phyloP scores from a whole-genome alignment of 2,797 vertebrate genomes.

The Trematomus bernacchii region DNA sequence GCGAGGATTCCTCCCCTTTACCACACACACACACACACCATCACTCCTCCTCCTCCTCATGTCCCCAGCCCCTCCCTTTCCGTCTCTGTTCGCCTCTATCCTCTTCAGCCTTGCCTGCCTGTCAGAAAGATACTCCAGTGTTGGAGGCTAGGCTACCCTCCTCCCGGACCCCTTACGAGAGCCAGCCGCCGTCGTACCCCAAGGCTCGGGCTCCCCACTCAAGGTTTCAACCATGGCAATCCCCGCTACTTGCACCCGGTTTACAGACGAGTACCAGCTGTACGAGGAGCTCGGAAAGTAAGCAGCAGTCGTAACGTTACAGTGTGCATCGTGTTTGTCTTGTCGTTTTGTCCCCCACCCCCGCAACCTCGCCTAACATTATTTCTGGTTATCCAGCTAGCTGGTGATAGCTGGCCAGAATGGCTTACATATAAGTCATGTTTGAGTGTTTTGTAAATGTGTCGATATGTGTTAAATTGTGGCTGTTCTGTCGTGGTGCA shows the following conservation, averaged over 20 bases:
- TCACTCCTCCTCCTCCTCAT: conserved; percentile 52
- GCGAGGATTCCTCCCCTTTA: conserved; percentile 62
- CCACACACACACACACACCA: conserved; percentile 43
- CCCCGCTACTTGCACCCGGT: conserved; percentile 94
- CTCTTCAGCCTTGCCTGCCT: conserved; percentile 77
- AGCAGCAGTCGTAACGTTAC: conserved; percentile 76
- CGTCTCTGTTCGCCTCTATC: conserved; percentile 74
- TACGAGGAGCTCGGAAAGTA: conserved; percentile 99
- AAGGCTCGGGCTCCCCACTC: conserved; percentile 70
- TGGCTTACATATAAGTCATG: conserved; percentile 1
- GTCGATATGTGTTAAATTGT: conserved; percentile 11
- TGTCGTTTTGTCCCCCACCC: conserved; percentile 73
- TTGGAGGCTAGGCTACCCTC: conserved; percentile 81
- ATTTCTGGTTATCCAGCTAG: conserved; percentile 64
- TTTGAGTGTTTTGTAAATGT: background rate
- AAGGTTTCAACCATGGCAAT: conserved; percentile 79
- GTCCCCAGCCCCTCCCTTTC: conserved; percentile 74
- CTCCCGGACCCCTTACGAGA: conserved; percentile 75
- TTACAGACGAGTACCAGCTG: conserved; percentile 98
- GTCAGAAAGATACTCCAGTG: conserved; percentile 79
- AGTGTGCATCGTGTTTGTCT: conserved; percentile 74
- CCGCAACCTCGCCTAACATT: conserved; percentile 73
- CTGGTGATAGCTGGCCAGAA: conserved; percentile 33
- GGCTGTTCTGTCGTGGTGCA: conserved; percentile 44
- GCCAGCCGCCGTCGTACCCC: conserved; percentile 74